Percentiles rank a stretch among this genome's conserved stretches.
Evolutionary conservation across 1,140 invertebrate genomes (phyloP).

Genomic region (Lanistes nyassanus): DNA sequence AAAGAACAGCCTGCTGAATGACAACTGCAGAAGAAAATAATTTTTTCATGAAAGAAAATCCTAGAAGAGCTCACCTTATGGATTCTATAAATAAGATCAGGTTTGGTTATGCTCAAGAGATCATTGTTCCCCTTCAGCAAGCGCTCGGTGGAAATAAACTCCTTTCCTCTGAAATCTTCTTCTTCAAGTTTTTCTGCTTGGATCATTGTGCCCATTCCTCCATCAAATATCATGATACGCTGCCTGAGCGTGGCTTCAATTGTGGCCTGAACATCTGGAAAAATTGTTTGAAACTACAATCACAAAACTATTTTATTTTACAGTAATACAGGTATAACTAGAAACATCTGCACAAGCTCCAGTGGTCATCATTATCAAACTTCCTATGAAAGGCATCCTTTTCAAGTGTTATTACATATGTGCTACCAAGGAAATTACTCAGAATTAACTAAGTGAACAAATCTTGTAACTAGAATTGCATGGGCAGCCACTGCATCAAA

Average conservation of each 20-base stretch:
- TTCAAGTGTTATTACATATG: too few relatives aligned
- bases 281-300: not conserved
- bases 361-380: too few relatives aligned
- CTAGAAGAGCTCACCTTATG: slow-evolving; percentile 66
- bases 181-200: slow-evolving; percentile 71
- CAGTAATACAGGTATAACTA: too few relatives aligned
- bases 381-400: too few relatives aligned
- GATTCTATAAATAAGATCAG: slow-evolving; percentile 71
- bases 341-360: too few relatives aligned
- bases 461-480: too few relatives aligned
- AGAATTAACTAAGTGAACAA: too few relatives aligned
- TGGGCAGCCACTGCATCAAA: too few relatives aligned
- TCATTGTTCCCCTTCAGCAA: slow-evolving; percentile 75
- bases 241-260: slow-evolving; percentile 51
- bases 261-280: slow-evolving; percentile 36
- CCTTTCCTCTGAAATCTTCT: slow-evolving; percentile 69
- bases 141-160: slow-evolving; percentile 69
- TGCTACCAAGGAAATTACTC: too few relatives aligned
- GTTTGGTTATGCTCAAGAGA: slow-evolving; percentile 71
- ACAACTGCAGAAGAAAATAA: too few relatives aligned
- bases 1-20: too few relatives aligned
- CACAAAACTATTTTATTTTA: too few relatives aligned
- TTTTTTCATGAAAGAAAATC: slow-evolving; percentile 24
- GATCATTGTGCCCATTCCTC: slow-evolving; percentile 77
- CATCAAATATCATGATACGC: slow-evolving; percentile 74